phyloP scores from a whole-genome alignment of 2,113 vertebrate species.

The Rutilus rutilus region DNA sequence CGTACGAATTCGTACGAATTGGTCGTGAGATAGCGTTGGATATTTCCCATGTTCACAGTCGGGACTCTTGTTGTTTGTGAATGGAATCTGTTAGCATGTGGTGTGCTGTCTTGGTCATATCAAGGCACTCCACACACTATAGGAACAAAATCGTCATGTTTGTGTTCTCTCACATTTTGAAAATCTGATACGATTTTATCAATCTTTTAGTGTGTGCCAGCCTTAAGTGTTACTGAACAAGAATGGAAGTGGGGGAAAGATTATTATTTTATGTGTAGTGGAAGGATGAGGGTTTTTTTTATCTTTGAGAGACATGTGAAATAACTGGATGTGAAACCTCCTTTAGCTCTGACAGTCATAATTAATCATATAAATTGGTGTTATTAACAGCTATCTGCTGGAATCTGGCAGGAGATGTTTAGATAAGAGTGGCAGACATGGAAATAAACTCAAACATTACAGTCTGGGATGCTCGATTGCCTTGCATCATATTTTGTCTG shows the following conservation, averaged over 20 bases:
- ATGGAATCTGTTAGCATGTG: too few species aligned
- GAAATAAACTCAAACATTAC: conserved; percentile 35
- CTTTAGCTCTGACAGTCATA: conserved; percentile 20
- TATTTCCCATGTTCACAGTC: too few species aligned
- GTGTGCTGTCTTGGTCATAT: too few species aligned
- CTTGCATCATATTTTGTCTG: conserved; percentile 41
- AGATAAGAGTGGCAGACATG: conserved; percentile 31
- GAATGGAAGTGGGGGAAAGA: neutral
- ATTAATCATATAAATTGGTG: conserved; percentile 33
- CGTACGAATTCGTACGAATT: too few species aligned
- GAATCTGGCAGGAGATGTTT: conserved; percentile 27
- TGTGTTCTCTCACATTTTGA: too few species aligned
- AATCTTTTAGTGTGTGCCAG: too few species aligned
- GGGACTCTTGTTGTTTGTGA: too few species aligned
- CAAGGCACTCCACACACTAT: too few species aligned
- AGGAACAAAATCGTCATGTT: too few species aligned
- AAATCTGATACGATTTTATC: too few species aligned
- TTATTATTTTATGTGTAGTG: neutral
- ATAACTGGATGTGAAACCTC: conserved; percentile 28
- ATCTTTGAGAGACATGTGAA: conserved; percentile 18
- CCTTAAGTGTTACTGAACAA: neutral
- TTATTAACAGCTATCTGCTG: conserved; percentile 35
- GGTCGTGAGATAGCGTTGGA: too few species aligned
- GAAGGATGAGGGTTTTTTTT: neutral
- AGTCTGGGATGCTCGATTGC: conserved; percentile 20